Evolutionary conservation across 2,797 vertebrate species (phyloP).

Genomic region (Myotis findleyi): DNA sequence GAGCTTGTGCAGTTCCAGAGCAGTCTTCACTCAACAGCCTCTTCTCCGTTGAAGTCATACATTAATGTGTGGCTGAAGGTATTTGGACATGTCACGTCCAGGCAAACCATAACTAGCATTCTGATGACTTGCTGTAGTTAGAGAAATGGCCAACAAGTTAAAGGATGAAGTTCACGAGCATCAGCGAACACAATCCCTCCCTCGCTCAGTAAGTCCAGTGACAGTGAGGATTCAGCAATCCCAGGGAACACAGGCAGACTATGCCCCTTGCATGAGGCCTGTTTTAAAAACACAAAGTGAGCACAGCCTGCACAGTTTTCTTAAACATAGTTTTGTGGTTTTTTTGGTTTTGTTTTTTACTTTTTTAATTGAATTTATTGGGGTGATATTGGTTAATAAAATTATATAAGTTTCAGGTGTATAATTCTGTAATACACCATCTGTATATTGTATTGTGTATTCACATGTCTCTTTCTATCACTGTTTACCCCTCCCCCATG

Average conservation of each 20-base stretch:
- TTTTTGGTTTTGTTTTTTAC: background rate
- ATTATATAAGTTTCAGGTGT: background rate
- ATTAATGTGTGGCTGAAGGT: background rate
- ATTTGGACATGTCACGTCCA: background rate
- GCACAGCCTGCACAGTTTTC: background rate
- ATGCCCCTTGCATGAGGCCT: background rate
- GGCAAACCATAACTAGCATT: background rate
- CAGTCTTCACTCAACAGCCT: background rate
- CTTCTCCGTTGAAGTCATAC: too few species aligned
- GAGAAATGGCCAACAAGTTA: background rate
- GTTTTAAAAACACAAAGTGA: background rate
- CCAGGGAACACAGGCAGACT: background rate
- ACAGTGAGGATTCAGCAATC: background rate
- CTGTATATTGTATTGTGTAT: background rate
- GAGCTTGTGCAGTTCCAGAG: background rate
- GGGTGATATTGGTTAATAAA: background rate
- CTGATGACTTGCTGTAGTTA: background rate
- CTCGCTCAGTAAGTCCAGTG: background rate
- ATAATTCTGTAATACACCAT: background rate
- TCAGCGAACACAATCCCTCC: background rate
- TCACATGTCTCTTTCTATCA: background rate
- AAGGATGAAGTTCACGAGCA: background rate
- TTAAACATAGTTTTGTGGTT: background rate
- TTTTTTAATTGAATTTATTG: background rate
- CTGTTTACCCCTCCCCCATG: background rate